phyloP scores from a whole-genome alignment of 2,113 vertebrate genomes.

The Grantiella picta region DNA sequence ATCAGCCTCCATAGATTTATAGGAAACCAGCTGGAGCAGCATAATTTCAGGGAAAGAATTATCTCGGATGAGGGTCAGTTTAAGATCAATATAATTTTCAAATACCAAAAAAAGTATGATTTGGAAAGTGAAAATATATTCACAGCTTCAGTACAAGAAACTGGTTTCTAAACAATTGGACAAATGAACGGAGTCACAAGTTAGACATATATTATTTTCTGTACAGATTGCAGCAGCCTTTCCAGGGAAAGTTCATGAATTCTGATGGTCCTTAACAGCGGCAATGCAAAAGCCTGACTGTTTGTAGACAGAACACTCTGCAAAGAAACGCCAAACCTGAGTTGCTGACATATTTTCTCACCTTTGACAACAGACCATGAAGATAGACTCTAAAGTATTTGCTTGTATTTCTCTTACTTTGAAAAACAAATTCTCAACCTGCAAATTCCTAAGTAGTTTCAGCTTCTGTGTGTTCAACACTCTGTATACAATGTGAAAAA shows the following conservation, averaged over 20 bases:
- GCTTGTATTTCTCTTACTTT: neutral
- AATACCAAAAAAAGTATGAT: neutral
- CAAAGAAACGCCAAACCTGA: neutral
- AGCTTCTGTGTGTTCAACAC: neutral
- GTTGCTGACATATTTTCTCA: neutral
- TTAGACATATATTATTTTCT: neutral
- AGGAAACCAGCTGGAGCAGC: neutral
- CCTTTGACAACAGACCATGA: neutral
- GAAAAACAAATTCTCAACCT: neutral
- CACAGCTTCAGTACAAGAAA: neutral
- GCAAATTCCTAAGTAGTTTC: neutral
- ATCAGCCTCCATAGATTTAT: neutral
- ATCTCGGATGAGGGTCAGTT: neutral
- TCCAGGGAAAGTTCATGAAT: neutral
- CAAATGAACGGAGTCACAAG: neutral
- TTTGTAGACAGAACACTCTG: neutral
- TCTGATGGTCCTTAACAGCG: neutral
- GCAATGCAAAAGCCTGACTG: neutral
- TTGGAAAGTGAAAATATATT: neutral
- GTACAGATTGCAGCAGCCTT: neutral
- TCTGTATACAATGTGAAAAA: neutral
- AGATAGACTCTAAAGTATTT: neutral
- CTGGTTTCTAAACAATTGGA: neutral
- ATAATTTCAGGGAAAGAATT: neutral
- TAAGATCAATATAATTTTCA: neutral